Base-by-base conservation (phyloP, 2,888 invertebrate genomes). In the Scaptodrosophila latifasciaeformis region DNA sequence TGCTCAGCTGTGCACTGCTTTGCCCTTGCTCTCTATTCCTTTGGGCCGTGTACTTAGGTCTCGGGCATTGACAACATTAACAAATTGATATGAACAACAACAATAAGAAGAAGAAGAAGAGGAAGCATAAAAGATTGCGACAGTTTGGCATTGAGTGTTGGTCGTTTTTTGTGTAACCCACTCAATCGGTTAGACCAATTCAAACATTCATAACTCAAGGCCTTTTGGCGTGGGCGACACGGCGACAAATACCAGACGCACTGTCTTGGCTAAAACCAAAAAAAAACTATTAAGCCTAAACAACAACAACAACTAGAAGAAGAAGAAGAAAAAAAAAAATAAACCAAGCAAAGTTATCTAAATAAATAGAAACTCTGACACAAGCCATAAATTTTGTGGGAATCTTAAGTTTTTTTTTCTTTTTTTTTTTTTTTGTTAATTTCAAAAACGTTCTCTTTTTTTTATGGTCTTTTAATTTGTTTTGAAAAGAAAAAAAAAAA, bases 381-480 rank as follows among this genome's bases (percentile, higher is more conserved):
- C 31, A 55, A 54, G 75, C 52, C 50, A 78, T 78, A 72, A 72
- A 72, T 72, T 72, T 62, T 78, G 69, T 71, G n/a, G n/a, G 69
- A 72, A 78, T 78, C 63, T 59, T 57, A 29, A 29, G 12, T 30
- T 27, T 15, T 44, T 29, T 27, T 35, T 48, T 43, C 44, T 51
- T 47, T 54, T 35, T 27, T 15, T 48, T 30, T 6, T 24, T 6
- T 15, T 45, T 45, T 56, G 44, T 29, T 35, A 46, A 51, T n/a
- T n/a, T n/a, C n/a, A n/a, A n/a, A n/a, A n/a, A n/a, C n/a, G n/a
- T n/a, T n/a, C n/a, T n/a, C n/a, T n/a, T 35, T 34, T 59, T 71
- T 65, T 62, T 71, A 78, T 78, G 79, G 72, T 76, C 76, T 69
- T 79, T 76, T 79, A 72, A 72, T 72, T 79, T 76, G 69, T 49